Percentiles rank a stretch among this genome's conserved stretches.
Evolutionary conservation across 2,888 invertebrate genomes (phyloP).

Genomic region (Trissoscelio sp.): DNA sequence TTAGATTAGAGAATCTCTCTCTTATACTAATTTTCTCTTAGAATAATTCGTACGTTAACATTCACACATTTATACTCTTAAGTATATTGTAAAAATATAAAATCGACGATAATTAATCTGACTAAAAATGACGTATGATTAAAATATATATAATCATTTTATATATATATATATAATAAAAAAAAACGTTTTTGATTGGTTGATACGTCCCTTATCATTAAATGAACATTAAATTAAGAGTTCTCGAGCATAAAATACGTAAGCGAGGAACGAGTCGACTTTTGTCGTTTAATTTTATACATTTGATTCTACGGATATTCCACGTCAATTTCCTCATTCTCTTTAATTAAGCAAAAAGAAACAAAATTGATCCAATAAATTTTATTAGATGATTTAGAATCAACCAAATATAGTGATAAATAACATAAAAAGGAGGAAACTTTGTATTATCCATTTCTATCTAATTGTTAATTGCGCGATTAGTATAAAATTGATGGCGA

Average conservation of each 20-base stretch:
- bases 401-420: too few relatives aligned
- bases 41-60: constrained; percentile 13
- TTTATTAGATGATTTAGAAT: too few relatives aligned
- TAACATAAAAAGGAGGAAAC: too few relatives aligned
- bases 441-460: too few relatives aligned
- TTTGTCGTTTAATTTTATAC: constrained; percentile 29
- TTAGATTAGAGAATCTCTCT: too few relatives aligned
- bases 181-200: constrained; percentile 24
- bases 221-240: constrained; percentile 49
- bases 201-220: constrained; percentile 30
- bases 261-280: constrained; percentile 56
- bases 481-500: constrained; percentile 37
- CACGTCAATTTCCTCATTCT: not conserved
- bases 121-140: constrained; percentile 19
- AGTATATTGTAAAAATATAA: constrained; percentile 37
- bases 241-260: constrained; percentile 56
- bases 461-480: constrained; percentile 26
- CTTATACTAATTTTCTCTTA: constrained; percentile 8
- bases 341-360: not conserved
- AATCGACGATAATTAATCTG: constrained; percentile 26
- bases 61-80: constrained; percentile 26
- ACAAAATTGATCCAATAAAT: too few relatives aligned
- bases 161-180: constrained; percentile 25
- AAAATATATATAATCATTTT: constrained; percentile 24
- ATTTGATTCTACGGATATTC: constrained; percentile 8